phyloP scores from a whole-genome alignment of 2,797 vertebrate genomes.

The Melanotaenia trifasciata region DNA sequence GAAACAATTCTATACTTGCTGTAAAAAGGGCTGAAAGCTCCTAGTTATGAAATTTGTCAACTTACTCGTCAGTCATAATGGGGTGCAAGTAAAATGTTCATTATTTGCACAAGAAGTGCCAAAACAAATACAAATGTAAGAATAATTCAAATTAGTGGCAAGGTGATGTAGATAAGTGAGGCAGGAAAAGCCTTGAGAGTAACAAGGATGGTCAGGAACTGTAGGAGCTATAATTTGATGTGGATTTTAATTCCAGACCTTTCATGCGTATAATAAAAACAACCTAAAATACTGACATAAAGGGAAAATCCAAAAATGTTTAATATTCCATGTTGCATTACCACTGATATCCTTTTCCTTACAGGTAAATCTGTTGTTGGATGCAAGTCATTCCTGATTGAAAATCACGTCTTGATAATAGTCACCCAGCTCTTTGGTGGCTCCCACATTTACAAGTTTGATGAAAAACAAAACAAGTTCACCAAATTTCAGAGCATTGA shows the following conservation, averaged over 20 bases:
- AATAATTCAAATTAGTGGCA: background rate
- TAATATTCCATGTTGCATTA: background rate
- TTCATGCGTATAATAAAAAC: background rate
- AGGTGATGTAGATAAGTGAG: no score
- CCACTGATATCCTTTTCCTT: slow-evolving; percentile 23
- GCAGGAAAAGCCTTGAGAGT: no score
- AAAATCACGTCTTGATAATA: slow-evolving; percentile 92
- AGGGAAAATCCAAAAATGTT: background rate
- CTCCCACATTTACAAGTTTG: slow-evolving; percentile 95
- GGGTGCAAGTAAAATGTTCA: background rate
- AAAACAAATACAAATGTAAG: background rate
- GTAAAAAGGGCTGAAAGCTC: no score
- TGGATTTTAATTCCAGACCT: no score
- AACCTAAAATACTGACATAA: background rate
- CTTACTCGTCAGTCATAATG: background rate
- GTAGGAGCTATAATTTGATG: no score
- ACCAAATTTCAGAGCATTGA: slow-evolving; percentile 96
- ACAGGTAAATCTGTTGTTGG: slow-evolving; percentile 96
- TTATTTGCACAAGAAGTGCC: background rate
- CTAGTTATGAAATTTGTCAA: background rate
- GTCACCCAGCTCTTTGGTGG: slow-evolving; percentile 96
- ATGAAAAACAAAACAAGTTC: slow-evolving; percentile 94
- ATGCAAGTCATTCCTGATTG: slow-evolving; percentile 93
- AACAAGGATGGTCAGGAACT: no score
- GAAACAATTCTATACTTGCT: background rate